A percentile compares a stretch with the other conserved stretches of the same genome.
Evolutionary conservation across 2,797 vertebrate species (phyloP).

Genomic region (Sebastes cheni): DNA sequence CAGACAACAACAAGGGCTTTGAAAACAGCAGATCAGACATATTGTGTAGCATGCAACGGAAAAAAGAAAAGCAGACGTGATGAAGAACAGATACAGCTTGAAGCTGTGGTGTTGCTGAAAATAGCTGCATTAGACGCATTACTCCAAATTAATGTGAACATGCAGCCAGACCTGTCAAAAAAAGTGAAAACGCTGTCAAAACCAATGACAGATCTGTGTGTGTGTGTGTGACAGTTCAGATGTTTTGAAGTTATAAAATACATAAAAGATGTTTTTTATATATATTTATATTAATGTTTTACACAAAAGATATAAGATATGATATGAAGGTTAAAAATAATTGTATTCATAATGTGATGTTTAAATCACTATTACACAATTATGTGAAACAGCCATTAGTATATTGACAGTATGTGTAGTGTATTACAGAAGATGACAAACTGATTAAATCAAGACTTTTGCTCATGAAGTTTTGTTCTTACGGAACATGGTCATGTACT

Average conservation of each 20-base stretch:
- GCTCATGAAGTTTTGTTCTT: slow-evolving; percentile 69
- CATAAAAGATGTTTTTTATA: no score
- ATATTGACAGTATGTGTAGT: background rate
- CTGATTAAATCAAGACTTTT: background rate
- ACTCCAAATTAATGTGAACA: slow-evolving; percentile 57
- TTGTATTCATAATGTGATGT: background rate
- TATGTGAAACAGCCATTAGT: background rate
- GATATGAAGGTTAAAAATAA: background rate
- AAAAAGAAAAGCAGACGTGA: slow-evolving; percentile 5
- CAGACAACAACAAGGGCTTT: slow-evolving; percentile 13
- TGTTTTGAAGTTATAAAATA: slow-evolving; percentile 15
- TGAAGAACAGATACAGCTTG: slow-evolving; percentile 22
- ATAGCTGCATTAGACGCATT: slow-evolving; percentile 60
- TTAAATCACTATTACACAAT: background rate
- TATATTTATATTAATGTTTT: background rate
- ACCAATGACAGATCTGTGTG: slow-evolving; percentile 2
- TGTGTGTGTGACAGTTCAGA: background rate
- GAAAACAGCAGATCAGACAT: slow-evolving; percentile 32
- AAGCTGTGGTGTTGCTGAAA: slow-evolving; percentile 52
- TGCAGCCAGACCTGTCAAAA: slow-evolving; percentile 62
- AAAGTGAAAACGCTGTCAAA: slow-evolving; percentile 52
- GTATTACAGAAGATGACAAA: background rate
- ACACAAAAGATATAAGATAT: background rate
- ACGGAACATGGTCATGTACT: slow-evolving; percentile 99
- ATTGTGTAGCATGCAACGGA: slow-evolving; percentile 23